Conservation (phyloP, 2,888 invertebrate species). For the Nineta flava region DNA sequence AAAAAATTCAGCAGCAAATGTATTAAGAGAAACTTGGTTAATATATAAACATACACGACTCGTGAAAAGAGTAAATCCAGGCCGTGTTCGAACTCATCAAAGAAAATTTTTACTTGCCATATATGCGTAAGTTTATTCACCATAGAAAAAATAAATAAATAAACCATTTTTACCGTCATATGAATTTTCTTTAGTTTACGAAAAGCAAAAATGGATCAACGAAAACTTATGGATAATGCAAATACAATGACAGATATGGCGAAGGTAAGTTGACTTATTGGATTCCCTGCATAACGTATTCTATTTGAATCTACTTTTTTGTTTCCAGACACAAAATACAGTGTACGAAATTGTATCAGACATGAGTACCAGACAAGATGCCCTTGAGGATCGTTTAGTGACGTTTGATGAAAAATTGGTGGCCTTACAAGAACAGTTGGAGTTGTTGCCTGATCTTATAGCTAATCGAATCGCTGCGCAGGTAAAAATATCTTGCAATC, state of each 20-base stretch:
- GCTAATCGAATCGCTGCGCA: constrained; percentile 34
- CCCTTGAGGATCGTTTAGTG: constrained; percentile 81
- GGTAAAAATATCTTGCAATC: constrained; percentile 20
- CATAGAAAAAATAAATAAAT: too few relatives aligned
- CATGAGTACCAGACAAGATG: constrained; percentile 87
- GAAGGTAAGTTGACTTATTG: constrained; percentile 59
- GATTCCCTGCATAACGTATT: constrained; percentile 1
- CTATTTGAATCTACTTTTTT: background rate
- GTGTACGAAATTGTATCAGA: constrained; percentile 97
- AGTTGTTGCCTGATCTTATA: constrained; percentile 68
- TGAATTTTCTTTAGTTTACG: constrained; percentile 63
- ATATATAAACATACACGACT: constrained; percentile 99
- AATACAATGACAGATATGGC: constrained; percentile 99
- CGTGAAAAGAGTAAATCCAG: constrained; percentile 91
- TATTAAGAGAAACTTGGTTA: constrained; percentile 97
- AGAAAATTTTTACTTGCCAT: constrained; percentile 98
- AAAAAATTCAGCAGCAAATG: constrained; percentile 99
- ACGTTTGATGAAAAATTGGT: constrained; percentile 86
- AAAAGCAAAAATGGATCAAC: constrained; percentile 99
- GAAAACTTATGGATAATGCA: constrained; percentile 97
- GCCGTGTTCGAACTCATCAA: constrained; percentile 94
- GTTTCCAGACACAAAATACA: constrained; percentile 84
- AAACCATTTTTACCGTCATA: too few relatives aligned
- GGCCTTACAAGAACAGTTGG: constrained; percentile 74
- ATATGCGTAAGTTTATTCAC: constrained; percentile 73